Evolutionary conservation across 2,797 vertebrate species (phyloP).

Genomic region (Orientallactaga sibirica): DNA sequence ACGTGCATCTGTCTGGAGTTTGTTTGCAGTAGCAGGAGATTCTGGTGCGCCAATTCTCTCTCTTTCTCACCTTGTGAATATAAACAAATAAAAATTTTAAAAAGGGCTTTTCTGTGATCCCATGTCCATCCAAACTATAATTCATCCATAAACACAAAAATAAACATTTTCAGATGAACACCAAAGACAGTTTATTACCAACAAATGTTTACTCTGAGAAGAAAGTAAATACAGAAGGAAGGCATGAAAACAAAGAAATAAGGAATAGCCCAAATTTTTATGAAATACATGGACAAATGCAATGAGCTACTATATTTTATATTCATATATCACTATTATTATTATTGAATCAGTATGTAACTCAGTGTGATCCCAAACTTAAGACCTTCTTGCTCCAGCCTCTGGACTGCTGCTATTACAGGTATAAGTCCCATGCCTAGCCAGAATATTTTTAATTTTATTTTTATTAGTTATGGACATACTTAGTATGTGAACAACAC

Average conservation of each 20-base stretch:
- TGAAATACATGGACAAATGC: neutral
- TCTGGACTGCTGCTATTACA: neutral
- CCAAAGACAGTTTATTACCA: neutral
- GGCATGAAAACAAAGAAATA: neutral
- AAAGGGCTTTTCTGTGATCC: neutral
- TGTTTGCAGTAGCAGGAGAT: too few species aligned
- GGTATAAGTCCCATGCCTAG: neutral
- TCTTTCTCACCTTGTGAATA: too few species aligned
- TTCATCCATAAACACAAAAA: neutral
- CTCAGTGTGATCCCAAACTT: neutral
- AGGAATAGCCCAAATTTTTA: neutral
- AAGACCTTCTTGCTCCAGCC: neutral
- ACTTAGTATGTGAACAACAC: too few species aligned
- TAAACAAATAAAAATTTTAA: too few species aligned
- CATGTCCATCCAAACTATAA: slow-evolving; percentile 44
- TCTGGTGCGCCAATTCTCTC: too few species aligned
- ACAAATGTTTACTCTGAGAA: neutral
- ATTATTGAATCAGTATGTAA: neutral
- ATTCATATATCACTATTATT: too few species aligned
- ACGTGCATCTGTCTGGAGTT: too few species aligned
- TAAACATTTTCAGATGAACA: neutral
- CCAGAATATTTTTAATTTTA: neutral
- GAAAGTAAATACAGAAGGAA: neutral
- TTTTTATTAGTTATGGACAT: neutral
- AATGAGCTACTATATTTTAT: neutral